A percentile compares a stretch with the other conserved stretches of the same genome.
phyloP scores from a whole-genome alignment of 1,140 invertebrate species.

The Drosophila pseudoananassae region DNA sequence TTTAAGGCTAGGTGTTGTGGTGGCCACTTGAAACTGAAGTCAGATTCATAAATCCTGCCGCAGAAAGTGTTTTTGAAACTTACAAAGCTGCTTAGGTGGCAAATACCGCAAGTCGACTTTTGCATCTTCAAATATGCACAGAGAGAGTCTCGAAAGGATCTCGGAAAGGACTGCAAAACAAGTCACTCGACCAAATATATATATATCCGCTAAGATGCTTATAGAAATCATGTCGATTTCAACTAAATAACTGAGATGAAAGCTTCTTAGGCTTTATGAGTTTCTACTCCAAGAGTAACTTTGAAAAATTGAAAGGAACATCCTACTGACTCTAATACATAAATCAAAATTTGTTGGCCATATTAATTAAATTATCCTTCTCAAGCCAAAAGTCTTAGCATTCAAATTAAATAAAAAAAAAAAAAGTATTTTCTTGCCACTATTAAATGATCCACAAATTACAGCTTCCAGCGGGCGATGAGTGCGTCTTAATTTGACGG shows the following conservation, averaged over 20 bases:
- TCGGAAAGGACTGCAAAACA: constrained; percentile 54
- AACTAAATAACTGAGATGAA: neutral
- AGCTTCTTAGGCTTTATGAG: neutral
- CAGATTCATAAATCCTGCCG: constrained; percentile 59
- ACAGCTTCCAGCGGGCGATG: constrained; percentile 12
- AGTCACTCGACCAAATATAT: constrained; percentile 62
- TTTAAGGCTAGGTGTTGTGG: neutral
- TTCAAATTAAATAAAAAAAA: neutral
- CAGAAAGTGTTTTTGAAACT: constrained; percentile 7
- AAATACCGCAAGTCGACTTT: constrained; percentile 45
- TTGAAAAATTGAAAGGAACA: no score
- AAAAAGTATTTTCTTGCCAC: constrained; percentile 10
- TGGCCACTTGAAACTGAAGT: constrained; percentile 23
- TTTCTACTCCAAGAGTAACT: neutral
- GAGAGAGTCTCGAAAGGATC: constrained; percentile 2
- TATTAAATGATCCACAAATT: constrained; percentile 35
- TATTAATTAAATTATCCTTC: no score
- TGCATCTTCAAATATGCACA: constrained; percentile 48
- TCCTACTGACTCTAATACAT: no score
- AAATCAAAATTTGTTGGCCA: no score
- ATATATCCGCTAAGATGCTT: constrained; percentile 27
- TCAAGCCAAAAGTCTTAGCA: no score
- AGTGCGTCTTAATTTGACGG: constrained; percentile 33
- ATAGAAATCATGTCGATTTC: constrained; percentile 36
- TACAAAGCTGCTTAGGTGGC: constrained; percentile 63